These are phyloP conservation scores for Congeria kusceri DNA, from an alignment of 2,888 invertebrate genomes.

Conservation along the genomic window DNA sequence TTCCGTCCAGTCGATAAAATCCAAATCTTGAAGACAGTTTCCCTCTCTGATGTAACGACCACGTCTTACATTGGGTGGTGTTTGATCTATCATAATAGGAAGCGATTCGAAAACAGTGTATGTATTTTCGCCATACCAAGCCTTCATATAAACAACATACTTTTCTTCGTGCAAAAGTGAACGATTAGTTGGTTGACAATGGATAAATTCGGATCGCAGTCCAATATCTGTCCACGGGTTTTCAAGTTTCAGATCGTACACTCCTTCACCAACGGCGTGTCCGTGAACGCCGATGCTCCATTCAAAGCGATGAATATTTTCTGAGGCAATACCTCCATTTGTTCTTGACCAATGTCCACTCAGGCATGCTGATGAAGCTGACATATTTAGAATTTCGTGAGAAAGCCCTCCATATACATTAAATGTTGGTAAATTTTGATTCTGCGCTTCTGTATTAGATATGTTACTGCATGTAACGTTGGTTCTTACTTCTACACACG, in stretches of 20 bases:
- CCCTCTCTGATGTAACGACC: conserved; percentile 54
- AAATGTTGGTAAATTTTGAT: neutral
- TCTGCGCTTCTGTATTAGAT: neutral
- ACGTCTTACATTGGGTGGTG: conserved; percentile 60
- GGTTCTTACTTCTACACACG: conserved; percentile 36
- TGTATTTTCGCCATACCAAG: conserved; percentile 53
- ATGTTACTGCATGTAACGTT: conserved; percentile 8
- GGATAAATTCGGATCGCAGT: conserved; percentile 30
- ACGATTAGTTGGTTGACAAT: conserved; percentile 53
- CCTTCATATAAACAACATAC: conserved; percentile 53
- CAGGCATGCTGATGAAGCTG: no score
- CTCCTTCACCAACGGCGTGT: conserved; percentile 42
- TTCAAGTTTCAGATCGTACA: no score
- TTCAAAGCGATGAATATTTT: conserved; percentile 53
- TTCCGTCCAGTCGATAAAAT: conserved; percentile 58
- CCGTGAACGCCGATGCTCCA: conserved; percentile 63
- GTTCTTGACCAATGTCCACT: conserved; percentile 28
- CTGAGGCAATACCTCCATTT: neutral
- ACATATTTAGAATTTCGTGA: neutral
- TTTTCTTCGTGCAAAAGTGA: conserved; percentile 34
- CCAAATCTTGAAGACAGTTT: conserved; percentile 58
- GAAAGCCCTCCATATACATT: conserved; percentile 19
- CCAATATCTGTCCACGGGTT: no score
- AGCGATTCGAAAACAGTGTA: conserved; percentile 44
- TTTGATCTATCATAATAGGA: conserved; percentile 59